These are phyloP conservation scores for Tauraco erythrolophus DNA, from an alignment of 2,113 vertebrate genomes.

Conservation along the genomic window DNA sequence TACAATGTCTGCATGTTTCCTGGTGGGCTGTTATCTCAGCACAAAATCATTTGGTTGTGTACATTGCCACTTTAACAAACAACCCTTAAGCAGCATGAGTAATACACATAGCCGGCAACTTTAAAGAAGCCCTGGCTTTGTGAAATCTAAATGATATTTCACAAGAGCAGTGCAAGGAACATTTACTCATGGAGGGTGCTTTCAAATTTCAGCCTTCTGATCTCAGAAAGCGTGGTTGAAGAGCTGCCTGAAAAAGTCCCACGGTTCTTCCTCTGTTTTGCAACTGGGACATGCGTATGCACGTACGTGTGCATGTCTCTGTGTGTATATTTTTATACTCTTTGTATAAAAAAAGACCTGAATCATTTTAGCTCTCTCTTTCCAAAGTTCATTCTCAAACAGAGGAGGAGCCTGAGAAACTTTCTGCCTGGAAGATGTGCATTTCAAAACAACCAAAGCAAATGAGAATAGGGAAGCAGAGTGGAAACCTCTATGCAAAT, in stretches of 20 bases:
- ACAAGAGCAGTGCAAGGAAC: background rate
- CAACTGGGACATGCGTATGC: background rate
- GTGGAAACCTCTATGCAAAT: background rate
- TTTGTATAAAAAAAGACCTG: background rate
- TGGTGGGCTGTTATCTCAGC: conserved; percentile 16
- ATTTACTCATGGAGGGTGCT: background rate
- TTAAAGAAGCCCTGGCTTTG: conserved; percentile 19
- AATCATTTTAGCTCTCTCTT: background rate
- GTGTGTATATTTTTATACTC: background rate
- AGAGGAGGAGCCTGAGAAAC: background rate
- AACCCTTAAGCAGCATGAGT: conserved; percentile 18
- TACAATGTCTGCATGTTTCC: background rate
- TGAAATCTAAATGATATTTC: conserved; percentile 13
- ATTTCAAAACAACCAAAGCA: background rate
- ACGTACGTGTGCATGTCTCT: background rate
- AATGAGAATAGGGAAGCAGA: background rate
- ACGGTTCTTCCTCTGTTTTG: background rate
- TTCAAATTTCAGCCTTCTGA: conserved; percentile 3
- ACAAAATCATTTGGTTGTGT: conserved; percentile 40
- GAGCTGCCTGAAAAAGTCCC: background rate
- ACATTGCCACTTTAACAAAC: conserved; percentile 27
- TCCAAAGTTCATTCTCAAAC: background rate
- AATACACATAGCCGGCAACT: background rate
- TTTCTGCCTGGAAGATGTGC: background rate
- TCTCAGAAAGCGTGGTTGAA: background rate